Conservation (phyloP, 2,797 vertebrate species). For the Sciurus carolinensis region DNA sequence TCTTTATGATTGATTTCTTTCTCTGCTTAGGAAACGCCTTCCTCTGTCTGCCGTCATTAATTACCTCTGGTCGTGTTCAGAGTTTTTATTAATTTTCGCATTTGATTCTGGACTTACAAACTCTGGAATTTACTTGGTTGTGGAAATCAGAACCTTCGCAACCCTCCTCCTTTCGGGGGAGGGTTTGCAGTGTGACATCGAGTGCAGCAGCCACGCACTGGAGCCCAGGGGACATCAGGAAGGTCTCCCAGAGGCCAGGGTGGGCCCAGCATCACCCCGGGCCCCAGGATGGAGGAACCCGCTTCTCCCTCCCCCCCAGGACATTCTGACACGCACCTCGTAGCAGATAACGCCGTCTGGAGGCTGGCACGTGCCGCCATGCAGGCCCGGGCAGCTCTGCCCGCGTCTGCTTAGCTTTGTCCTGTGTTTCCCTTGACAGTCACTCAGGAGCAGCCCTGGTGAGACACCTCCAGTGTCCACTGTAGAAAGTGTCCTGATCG, state of each 20-base stretch:
- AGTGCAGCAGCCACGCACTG: rapidly evolving
- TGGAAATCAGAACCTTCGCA: neutral
- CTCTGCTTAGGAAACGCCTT: neutral
- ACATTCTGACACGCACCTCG: neutral
- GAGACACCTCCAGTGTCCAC: neutral
- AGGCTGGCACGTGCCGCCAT: rapidly evolving
- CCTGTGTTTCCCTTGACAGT: neutral
- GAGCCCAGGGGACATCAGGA: neutral
- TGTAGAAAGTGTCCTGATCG: neutral
- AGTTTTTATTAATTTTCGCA: constrained; percentile 16
- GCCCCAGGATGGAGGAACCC: neutral
- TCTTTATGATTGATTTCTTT: constrained; percentile 42
- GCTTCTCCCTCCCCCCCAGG: neutral
- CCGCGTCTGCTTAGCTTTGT: neutral
- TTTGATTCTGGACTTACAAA: constrained; percentile 17
- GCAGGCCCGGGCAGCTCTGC: rapidly evolving
- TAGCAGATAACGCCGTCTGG: neutral
- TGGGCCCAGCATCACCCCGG: rapidly evolving
- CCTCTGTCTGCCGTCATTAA: neutral
- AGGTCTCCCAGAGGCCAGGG: neutral
- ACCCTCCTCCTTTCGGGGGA: neutral
- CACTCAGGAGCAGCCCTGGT: neutral
- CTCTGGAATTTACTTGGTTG: neutral
- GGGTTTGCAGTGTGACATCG: rapidly evolving
- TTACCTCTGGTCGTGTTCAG: neutral